phyloP scores from a whole-genome alignment of 2,113 vertebrate species.

The Mirounga angustirostris region DNA sequence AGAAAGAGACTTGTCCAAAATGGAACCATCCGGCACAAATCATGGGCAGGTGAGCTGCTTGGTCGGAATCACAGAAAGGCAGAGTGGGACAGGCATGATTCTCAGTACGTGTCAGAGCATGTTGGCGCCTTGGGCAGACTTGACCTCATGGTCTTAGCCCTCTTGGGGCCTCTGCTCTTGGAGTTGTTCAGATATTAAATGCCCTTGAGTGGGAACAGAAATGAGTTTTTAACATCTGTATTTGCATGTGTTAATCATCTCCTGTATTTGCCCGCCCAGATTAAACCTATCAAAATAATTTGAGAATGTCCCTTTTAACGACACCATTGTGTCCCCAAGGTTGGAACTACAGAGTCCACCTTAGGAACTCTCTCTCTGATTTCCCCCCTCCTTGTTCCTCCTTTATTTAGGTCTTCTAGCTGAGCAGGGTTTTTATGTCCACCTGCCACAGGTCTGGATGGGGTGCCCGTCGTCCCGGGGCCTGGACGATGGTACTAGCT shows the following conservation, averaged over 20 bases:
- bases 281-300: neutral
- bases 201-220: neutral
- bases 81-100: neutral
- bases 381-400: neutral
- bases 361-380: neutral
- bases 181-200: neutral
- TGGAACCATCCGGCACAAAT: neutral
- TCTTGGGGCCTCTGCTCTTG: neutral
- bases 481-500: neutral
- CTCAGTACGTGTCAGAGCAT: neutral
- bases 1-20: neutral
- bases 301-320: neutral
- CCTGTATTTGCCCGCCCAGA: neutral
- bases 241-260: neutral
- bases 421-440: neutral
- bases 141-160: neutral
- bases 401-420: neutral
- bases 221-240: neutral
- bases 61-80: accelerated
- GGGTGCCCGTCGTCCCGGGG: neutral
- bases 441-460: neutral
- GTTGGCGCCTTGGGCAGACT: neutral
- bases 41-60: neutral
- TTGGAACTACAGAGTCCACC: neutral
- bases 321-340: neutral